Evolutionary conservation across 2,888 invertebrate genomes (phyloP).

Genomic region (Thysanoteuthis rhombus): DNA sequence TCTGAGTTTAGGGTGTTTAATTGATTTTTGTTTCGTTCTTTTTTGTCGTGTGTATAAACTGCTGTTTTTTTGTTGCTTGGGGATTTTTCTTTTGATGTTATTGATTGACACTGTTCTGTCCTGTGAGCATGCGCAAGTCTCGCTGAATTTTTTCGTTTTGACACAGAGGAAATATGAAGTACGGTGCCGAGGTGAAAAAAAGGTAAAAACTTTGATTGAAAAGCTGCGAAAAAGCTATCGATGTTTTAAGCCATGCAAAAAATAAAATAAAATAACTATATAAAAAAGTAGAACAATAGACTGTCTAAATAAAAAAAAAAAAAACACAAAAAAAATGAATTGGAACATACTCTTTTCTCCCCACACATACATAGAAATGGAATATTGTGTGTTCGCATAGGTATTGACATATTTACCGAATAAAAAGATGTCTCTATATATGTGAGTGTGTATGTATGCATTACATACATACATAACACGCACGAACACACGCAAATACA

Average conservation of each 20-base stretch:
- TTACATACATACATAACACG: too few species aligned
- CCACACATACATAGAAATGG: not conserved
- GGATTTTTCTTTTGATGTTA: not conserved
- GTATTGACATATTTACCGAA: too few species aligned
- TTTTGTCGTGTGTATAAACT: not conserved
- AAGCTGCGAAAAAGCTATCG: not conserved
- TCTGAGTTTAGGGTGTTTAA: not conserved
- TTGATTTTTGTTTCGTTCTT: not conserved
- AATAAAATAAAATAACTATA: not conserved
- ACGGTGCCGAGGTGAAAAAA: not conserved
- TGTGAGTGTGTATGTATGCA: too few species aligned
- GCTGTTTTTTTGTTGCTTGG: too few species aligned
- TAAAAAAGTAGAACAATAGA: not conserved
- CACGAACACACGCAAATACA: too few species aligned
- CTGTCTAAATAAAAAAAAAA: not conserved
- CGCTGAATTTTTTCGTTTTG: not conserved
- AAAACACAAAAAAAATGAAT: not conserved
- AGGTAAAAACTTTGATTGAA: not conserved
- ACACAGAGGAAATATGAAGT: not conserved
- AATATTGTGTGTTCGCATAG: not conserved
- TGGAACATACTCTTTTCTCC: not conserved
- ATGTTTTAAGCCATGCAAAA: not conserved
- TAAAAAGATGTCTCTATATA: too few species aligned
- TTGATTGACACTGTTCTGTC: not conserved
- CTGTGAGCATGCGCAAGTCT: not conserved